These are phyloP conservation scores for Eleginops maclovinus DNA, from an alignment of 2,113 vertebrate species.

Conservation along the genomic window DNA sequence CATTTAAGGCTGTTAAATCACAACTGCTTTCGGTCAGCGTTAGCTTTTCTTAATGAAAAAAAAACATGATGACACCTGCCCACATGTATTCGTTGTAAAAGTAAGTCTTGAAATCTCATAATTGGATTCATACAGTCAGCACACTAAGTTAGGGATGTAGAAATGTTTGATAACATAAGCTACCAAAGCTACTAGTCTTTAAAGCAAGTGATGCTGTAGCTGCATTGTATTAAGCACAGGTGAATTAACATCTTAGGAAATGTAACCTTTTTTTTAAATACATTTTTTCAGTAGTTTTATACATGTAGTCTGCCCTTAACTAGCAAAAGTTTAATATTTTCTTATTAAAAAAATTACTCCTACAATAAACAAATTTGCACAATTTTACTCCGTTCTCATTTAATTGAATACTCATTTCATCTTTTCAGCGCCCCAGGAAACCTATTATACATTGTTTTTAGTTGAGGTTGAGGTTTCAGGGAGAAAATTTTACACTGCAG, in stretches of 20 bases:
- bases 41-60: background rate
- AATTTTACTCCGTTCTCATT: background rate
- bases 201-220: background rate
- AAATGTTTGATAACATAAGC: background rate
- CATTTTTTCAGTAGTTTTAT: background rate
- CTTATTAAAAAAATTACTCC: background rate
- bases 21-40: background rate
- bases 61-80: background rate
- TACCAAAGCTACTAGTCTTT: background rate
- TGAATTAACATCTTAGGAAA: background rate
- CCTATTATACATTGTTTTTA: too few relatives aligned
- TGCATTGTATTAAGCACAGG: background rate
- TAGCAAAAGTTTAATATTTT: background rate
- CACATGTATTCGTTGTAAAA: background rate
- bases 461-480: too few relatives aligned
- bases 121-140: background rate
- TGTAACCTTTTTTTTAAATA: background rate
- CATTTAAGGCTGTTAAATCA: background rate
- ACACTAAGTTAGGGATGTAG: background rate
- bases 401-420: background rate
- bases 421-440: background rate
- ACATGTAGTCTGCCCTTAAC: background rate
- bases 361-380: too few relatives aligned
- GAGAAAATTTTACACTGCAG: conserved; percentile 12
- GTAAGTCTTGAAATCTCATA: background rate